Evolutionary conservation across 2,888 invertebrate genomes (phyloP).

Genomic region (Panzeria rudis): DNA sequence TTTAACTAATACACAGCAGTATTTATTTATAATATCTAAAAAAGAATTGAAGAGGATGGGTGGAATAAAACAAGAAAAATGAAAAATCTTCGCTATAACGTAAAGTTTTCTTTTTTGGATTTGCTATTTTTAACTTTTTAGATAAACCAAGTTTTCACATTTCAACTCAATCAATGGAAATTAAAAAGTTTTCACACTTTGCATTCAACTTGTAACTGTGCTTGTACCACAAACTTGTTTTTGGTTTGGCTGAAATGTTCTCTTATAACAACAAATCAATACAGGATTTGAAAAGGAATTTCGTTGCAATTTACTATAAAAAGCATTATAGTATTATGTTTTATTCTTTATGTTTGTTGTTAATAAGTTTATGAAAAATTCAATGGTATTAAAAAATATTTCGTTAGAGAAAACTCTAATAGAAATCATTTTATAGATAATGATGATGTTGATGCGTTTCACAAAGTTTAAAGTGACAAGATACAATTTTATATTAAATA

Average conservation of each 20-base stretch:
- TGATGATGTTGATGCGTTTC: not conserved
- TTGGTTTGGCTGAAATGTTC: not conserved
- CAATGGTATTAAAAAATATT: not conserved
- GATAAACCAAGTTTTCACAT: slow-evolving; percentile 16
- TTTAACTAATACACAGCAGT: not conserved
- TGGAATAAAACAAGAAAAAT: not conserved
- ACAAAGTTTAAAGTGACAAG: not conserved
- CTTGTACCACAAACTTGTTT: not conserved
- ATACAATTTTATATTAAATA: not conserved
- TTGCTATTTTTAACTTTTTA: not conserved
- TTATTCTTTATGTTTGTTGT: not conserved
- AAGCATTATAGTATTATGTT: not conserved
- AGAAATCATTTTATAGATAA: not conserved
- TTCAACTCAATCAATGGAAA: not conserved
- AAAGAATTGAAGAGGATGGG: not conserved
- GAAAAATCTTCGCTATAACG: not conserved
- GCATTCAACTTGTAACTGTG: not conserved
- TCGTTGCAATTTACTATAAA: not conserved
- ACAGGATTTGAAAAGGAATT: not conserved
- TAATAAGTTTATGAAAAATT: not conserved
- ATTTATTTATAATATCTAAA: not conserved
- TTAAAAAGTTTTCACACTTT: slow-evolving; percentile 20
- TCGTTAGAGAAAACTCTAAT: not conserved
- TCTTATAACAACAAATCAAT: slow-evolving; percentile 20
- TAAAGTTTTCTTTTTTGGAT: not conserved